Evolutionary conservation across 2,113 vertebrate species (phyloP).

Genomic region (Myiopsitta monachus): DNA sequence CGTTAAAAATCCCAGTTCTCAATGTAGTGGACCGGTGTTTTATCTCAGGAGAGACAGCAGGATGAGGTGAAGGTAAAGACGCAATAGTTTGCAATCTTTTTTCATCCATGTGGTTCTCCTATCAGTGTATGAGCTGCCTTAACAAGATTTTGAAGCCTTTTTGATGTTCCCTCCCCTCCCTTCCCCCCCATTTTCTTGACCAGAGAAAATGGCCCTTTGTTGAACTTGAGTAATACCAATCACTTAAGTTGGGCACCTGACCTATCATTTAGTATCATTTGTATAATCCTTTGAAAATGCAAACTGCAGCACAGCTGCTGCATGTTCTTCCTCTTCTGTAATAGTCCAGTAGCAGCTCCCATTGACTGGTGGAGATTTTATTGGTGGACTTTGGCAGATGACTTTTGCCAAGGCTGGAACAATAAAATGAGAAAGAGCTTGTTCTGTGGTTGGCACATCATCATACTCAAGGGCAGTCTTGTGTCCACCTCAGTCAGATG

Average conservation of each 20-base stretch:
- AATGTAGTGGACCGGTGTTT: neutral
- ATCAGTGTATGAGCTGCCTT: neutral
- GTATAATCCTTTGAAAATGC: neutral
- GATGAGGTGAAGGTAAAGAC: neutral
- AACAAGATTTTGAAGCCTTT: neutral
- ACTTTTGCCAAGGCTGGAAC: neutral
- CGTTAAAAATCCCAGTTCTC: neutral
- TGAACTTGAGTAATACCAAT: neutral
- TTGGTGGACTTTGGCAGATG: neutral
- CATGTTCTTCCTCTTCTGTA: neutral
- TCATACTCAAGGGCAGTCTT: neutral
- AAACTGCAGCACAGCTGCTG: neutral
- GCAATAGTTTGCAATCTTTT: neutral
- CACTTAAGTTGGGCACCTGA: neutral
- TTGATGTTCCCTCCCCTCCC: accelerated
- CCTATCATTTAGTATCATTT: neutral
- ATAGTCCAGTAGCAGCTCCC: neutral
- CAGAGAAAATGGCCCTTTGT: neutral
- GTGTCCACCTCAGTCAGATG: neutral
- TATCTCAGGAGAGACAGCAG: neutral
- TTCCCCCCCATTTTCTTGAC: neutral
- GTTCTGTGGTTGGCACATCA: neutral
- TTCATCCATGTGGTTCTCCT: neutral
- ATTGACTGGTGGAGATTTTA: neutral
- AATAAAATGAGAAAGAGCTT: neutral